Evolutionary conservation across 2,888 invertebrate genomes (phyloP), one percentile per base, ranked within the genome.

Genomic region (Copidosoma aretas): DNA sequence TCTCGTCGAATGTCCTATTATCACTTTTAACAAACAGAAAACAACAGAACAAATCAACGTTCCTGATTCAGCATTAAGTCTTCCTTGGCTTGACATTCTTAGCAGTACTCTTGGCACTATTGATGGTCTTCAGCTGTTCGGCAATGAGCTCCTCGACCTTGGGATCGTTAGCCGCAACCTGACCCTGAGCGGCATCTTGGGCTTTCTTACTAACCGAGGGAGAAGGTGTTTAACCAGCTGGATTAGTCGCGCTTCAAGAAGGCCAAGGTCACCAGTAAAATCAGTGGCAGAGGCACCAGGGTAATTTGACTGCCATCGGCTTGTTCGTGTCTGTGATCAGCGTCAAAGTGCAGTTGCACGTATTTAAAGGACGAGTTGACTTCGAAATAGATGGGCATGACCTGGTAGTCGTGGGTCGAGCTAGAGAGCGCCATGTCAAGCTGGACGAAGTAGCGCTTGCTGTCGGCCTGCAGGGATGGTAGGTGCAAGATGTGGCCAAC

Each of bases 381-480:
- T 21, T 86, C 87, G 82, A 97, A 94, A 73, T 91, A 89, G 51
- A 90, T 85, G 1, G 89, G 87, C 10, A 89, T 87, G 0, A 90
- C 87, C 0, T 85, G 86, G 77, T 91, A 92, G 22, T 87, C 86
- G 81, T 92, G 93, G 25, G 90, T 87, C 19, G 89, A 85, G 63
- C 89, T 89, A 0, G 92, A 90, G 41, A 95, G 84, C 0, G 90
- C 88, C 0, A 93, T 92, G 78, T 94, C 93, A 43, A 97, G 80
- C 72, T 91, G 90, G 1, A 96, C 84, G 17, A 91, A 87, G 79
- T 97, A 97, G 2, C 88, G 88, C 80, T 89, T 89, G 61, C 89
- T 88, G 78, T 96, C 95, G 1, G 92, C 89, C 10, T 92, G 92
- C 73, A 97, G 86, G 0, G 94, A 88, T 0, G 96, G 95, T 74